Evolutionary conservation across 2,888 invertebrate genomes (phyloP), one percentile per base, ranked within the genome.

Genomic region (Dexiosoma caninum): DNA sequence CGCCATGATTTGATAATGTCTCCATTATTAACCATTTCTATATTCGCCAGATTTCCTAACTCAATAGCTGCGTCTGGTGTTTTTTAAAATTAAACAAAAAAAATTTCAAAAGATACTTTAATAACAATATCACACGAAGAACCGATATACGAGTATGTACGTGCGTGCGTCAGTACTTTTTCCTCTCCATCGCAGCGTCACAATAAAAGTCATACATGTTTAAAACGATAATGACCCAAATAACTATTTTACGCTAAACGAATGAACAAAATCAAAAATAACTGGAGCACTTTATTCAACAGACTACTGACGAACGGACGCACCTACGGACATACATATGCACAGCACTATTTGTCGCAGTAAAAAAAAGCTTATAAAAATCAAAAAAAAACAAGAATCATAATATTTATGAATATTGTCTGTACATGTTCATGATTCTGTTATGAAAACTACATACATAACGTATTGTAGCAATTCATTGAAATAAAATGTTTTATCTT

Each of bases 161-260:
- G n/a, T n/a, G n/a, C n/a, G n/a, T n/a, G 42, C 23, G 67, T 42
- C 42, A 60, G 67, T 44, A 37, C 16, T 12, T 57, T 21, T 42
- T 14, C 21, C n/a, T 35, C 12, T 14, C 53, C 23, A 44, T 62
- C 9, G 10, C 4, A 69, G 44, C n/a, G 14, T 2, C n/a, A 40
- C 2, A 57, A 42, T 35, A 21, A 14, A 67, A 69, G 19, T 67
- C 51, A 59, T 6, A 66, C 76, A 76, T 66, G 53, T 46, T 55
- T 62, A 71, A 76, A 81, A 81, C 71, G 77, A 81, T 81, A 81
- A 81, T 81, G 81, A 77, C 81, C 81, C 40, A 77, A 77, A 81
- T 72, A 71, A 57, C 64, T 71, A 59, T 78, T 77, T 64, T 57
- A 78, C 70, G 64, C 77, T 78, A 42, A 78, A 78, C 55, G 46